Evolutionary conservation across 1,140 invertebrate species (phyloP).

Genomic region (Drosophila nasuta): DNA sequence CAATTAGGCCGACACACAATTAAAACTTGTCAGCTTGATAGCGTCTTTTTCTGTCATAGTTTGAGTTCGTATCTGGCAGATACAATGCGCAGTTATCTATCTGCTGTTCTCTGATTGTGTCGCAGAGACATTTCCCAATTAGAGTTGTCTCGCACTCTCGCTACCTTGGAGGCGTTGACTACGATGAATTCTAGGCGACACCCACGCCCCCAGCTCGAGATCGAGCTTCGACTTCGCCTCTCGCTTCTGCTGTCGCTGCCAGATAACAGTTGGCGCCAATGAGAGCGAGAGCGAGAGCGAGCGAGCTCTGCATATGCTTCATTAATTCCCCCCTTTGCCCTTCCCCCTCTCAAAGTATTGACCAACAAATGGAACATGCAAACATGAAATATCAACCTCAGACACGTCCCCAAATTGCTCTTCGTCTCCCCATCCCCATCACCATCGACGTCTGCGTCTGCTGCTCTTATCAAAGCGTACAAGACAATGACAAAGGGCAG

Average conservation of each 20-base stretch:
- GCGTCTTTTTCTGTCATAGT: constrained; percentile 31
- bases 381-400: constrained; percentile 72
- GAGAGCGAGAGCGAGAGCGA: not conserved
- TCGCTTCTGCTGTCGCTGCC: not conserved
- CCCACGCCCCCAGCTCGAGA: constrained; percentile 1
- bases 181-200: not conserved
- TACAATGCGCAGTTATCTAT: constrained; percentile 19
- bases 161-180: constrained; percentile 22
- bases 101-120: not conserved
- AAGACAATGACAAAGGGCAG: constrained; percentile 83
- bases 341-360: not conserved
- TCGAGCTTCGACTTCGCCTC: not conserved
- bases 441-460: constrained; percentile 15
- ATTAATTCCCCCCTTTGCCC: constrained; percentile 35
- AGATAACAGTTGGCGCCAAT: constrained; percentile 44
- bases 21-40: constrained; percentile 58
- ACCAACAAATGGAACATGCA: constrained; percentile 57
- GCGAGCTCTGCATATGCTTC: constrained; percentile 35
- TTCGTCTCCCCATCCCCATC: constrained; percentile 37
- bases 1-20: constrained; percentile 72
- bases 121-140: constrained; percentile 49
- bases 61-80: constrained; percentile 27
- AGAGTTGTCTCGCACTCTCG: constrained; percentile 22
- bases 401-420: constrained; percentile 69
- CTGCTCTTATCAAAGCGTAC: constrained; percentile 69